phyloP scores from a whole-genome alignment of 2,113 vertebrate species.

The Talpa occidentalis region DNA sequence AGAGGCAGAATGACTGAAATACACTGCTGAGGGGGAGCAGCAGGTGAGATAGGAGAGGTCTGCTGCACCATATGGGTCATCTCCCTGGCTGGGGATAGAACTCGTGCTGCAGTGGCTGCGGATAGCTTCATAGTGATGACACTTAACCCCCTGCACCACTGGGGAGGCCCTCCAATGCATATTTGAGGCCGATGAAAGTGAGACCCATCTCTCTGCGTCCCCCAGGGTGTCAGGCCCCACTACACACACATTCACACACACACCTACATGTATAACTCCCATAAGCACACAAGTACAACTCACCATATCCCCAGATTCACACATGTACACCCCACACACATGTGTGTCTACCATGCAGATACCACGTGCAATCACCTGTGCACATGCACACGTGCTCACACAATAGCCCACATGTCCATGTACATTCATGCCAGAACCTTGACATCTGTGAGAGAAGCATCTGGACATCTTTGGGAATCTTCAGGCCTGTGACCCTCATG shows the following conservation, averaged over 20 bases:
- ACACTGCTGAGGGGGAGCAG: no score
- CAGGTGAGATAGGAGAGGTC: no score
- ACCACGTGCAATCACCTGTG: background rate
- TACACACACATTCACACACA: background rate
- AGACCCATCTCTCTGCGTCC: background rate
- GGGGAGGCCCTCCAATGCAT: background rate
- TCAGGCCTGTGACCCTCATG: background rate
- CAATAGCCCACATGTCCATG: background rate
- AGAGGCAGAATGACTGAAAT: no score
- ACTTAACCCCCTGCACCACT: no score
- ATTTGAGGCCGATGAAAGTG: slow-evolving; percentile 1
- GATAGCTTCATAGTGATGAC: no score
- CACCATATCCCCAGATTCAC: background rate
- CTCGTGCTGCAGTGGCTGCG: no score
- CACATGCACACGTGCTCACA: background rate
- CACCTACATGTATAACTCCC: background rate
- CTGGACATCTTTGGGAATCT: background rate
- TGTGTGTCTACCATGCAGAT: background rate
- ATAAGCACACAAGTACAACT: background rate
- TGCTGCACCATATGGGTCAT: no score
- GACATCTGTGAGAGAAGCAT: background rate
- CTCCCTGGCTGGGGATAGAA: no score
- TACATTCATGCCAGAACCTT: background rate
- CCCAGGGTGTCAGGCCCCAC: background rate
- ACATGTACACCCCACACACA: background rate